phyloP scores from a whole-genome alignment of 53 echinoderm and acorn worm species.

The Holothuria scabra region DNA sequence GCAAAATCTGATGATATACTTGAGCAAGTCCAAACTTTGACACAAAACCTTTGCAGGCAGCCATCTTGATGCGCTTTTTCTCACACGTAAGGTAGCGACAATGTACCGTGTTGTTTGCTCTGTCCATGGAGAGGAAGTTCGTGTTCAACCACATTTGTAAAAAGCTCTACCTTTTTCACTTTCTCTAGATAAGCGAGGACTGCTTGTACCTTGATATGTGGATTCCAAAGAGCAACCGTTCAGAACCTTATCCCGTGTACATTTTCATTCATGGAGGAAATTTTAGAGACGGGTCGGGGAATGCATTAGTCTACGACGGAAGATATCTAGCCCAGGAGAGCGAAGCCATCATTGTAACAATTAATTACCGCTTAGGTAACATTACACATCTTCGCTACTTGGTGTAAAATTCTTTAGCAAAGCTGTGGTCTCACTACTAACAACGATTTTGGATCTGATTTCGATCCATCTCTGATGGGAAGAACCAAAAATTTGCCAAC shows the following conservation, averaged over 20 bases:
- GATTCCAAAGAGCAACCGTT: constrained; percentile 41
- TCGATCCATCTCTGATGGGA: too few relatives aligned
- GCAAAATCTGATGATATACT: too few relatives aligned
- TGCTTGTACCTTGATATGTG: constrained; percentile 53
- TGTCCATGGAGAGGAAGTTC: too few relatives aligned
- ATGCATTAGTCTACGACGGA: constrained; percentile 41
- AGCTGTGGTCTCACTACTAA: too few relatives aligned
- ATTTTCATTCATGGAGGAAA: constrained; percentile 57
- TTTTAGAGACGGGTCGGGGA: constrained; percentile 46
- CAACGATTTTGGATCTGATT: too few relatives aligned
- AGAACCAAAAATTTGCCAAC: too few relatives aligned
- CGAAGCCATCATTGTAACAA: constrained; percentile 38
- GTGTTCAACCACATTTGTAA: too few relatives aligned
- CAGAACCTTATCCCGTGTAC: constrained; percentile 38
- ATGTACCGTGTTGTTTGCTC: too few relatives aligned
- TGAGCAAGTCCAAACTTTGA: too few relatives aligned
- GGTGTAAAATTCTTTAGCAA: not conserved
- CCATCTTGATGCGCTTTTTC: too few relatives aligned
- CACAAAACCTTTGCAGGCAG: too few relatives aligned
- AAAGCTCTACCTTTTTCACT: not conserved
- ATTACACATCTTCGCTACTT: not conserved
- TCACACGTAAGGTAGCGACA: too few relatives aligned
- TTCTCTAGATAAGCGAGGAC: constrained; percentile 49
- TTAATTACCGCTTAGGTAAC: constrained; percentile 53
- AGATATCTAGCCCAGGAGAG: constrained; percentile 39